Percentiles rank a stretch among this genome's conserved stretches.
Conservation (phyloP, 2,113 vertebrate genomes). For the Hystrix cristata region DNA sequence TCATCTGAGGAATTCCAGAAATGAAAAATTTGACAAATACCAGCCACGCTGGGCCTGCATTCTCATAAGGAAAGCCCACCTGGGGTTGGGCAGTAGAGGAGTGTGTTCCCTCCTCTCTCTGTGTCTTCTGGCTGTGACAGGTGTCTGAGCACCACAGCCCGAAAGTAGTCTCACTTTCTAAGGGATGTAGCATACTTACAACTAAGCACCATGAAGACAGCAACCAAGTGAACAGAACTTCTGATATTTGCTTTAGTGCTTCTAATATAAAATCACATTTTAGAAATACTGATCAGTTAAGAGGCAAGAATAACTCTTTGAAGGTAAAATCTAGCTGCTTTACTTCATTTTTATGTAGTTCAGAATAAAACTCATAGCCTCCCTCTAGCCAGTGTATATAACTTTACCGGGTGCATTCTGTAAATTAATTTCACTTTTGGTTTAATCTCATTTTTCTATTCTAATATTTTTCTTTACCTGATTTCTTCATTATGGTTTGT, state of each 20-base stretch:
- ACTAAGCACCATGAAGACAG: neutral
- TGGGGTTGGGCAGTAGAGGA: neutral
- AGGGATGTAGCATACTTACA: neutral
- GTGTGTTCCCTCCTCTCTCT: neutral
- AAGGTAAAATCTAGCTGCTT: neutral
- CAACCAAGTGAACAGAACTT: neutral
- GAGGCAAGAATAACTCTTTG: neutral
- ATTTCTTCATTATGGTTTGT: conserved; percentile 13
- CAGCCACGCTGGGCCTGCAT: neutral
- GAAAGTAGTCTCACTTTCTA: neutral
- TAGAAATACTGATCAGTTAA: neutral
- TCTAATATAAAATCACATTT: conserved; percentile 23
- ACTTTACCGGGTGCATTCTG: neutral
- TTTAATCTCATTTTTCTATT: neutral
- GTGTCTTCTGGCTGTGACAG: neutral
- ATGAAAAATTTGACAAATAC: neutral
- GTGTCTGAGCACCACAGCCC: neutral
- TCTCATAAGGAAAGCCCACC: neutral
- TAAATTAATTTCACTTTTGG: neutral
- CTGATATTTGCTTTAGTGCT: neutral
- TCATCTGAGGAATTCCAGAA: neutral
- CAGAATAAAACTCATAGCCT: neutral
- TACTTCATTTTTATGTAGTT: neutral
- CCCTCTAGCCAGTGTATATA: neutral
- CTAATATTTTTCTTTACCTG: neutral